These are phyloP conservation scores for Bambusicola thoracicus DNA, from an alignment of 2,113 vertebrate genomes.

Conservation along the genomic window DNA sequence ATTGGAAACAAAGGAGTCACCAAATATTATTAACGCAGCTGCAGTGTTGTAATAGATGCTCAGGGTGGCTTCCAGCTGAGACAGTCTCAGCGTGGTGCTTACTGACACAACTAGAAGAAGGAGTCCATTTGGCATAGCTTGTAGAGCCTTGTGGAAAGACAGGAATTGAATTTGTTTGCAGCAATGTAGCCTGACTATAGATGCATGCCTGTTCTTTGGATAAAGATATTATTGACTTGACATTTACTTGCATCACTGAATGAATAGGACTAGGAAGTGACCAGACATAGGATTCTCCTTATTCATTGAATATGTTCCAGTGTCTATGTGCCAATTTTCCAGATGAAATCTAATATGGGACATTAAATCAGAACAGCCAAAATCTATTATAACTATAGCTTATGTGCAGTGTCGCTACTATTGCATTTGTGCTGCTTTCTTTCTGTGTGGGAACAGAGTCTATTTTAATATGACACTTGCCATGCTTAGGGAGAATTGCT, in stretches of 20 bases:
- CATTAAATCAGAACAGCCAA: not conserved
- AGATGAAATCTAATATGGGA: not conserved
- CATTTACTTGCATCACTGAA: not conserved
- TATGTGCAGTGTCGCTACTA: not conserved
- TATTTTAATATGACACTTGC: not conserved
- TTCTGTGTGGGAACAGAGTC: not conserved
- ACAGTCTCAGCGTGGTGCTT: not conserved
- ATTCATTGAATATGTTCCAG: not conserved
- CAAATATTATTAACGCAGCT: constrained; percentile 67
- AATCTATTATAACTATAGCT: not conserved
- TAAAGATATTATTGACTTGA: not conserved
- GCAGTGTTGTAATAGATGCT: constrained; percentile 30
- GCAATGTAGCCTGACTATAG: not conserved
- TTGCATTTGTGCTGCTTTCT: not conserved
- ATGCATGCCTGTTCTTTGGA: not conserved
- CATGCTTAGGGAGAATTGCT: not conserved
- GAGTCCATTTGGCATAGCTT: not conserved
- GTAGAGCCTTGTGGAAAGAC: constrained; percentile 2
- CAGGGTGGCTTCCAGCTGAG: constrained; percentile 50
- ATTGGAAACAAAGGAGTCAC: constrained; percentile 51
- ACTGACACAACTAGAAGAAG: not conserved
- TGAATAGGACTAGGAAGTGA: not conserved
- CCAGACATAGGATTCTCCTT: rapidly evolving
- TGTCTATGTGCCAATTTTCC: not conserved
- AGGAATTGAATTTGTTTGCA: not conserved